Evolutionary conservation across 2,113 vertebrate genomes (phyloP), one percentile per base, ranked within the genome.

Genomic region (Oriolus oriolus): DNA sequence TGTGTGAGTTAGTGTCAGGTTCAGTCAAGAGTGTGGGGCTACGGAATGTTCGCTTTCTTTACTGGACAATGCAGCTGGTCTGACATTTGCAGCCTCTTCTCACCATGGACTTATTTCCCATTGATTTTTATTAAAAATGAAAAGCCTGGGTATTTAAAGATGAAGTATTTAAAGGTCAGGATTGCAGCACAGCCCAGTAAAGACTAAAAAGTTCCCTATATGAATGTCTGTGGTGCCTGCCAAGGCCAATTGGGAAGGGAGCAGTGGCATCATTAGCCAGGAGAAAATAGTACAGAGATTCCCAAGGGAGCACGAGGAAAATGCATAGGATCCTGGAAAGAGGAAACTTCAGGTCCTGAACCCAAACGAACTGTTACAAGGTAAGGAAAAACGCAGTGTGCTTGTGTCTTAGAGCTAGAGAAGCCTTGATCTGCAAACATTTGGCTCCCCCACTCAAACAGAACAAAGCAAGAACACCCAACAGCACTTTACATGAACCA

Each of bases 121-220:
- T 45, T 88, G 93, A 91, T 95, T 97, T 92, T 83, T 93, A 94
- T 88, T 93, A 91, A 77, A 95, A 93, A 66, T 70, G 79, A 96
- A 96, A 92, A 92, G 68, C 66, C 71, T 74, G 41, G 17, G 26
- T 92, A 89, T 95, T 95, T 96, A 92, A 92, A 95, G 86, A 90
- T 59, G 86, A 92, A 84, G 73, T 84, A 59, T 88, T 93, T 96
- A 96, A 96, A 96, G 95, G 95, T 96, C 95, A 97, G 88, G 73
- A 90, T 56, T 64, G 73, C 95, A 90, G 92, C 73, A 86, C 1
- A 86, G 64, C 56, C 85, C 92, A 78, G 78, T 30, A 65, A 93
- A 61, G 89, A 69, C 82, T 31, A 84, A 83, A 63, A 77, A 37
- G 69, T 66, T 84, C 56, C 64, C 68, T 41, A 8, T 13, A 11